Base-by-base conservation (phyloP, 92 coral and sea anemone species). In the Metridium senile region DNA sequence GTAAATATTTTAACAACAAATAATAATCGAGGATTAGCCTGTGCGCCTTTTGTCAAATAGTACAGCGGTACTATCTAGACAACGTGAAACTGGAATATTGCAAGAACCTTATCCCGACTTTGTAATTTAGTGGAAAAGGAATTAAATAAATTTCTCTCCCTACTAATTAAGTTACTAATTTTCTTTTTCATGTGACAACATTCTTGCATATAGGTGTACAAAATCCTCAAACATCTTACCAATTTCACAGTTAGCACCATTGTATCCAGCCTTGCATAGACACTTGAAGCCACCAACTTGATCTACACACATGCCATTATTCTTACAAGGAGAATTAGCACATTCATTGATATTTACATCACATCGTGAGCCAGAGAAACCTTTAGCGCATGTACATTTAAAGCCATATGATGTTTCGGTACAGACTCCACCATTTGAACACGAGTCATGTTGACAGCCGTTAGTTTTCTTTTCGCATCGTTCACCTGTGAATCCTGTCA, bases 261-360 rank as follows among this genome's bases (percentile, higher is more conserved):
- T 81, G 68, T 75, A 96, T 26, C 92, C 89, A 45, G 97, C 88
- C 62, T 79, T 82, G 33, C 99, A 96, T 39, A 87, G 75, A 58
- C 99, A 96, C 30, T 74, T 89, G 75, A 84, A 96, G 16, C 89
- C 97, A 59, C 86, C 84, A 2, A 62, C 71, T 58, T 85, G 81
- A 63, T 96, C 97, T 45, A 93, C 87, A 66, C 99, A 96, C 59
- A 70, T 70, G 27, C 93, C 99, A 76, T 86, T 86, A 79, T 96
- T 87, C 74, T 70, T 77, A 70, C 99, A 96, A 21, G 99, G 99
- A 27, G 93, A 59, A 43, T 87, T 82, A 27, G 90, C 85, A 63
- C 99, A 96, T 29, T 84, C 96, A 62, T 96, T 92, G 30, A 93
- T 62, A 66, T 96, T 66, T 28, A 87, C 57, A 35, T 89, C 92